Conservation (phyloP, 2,113 vertebrate genomes). For the Tenrec ecaudatus region DNA sequence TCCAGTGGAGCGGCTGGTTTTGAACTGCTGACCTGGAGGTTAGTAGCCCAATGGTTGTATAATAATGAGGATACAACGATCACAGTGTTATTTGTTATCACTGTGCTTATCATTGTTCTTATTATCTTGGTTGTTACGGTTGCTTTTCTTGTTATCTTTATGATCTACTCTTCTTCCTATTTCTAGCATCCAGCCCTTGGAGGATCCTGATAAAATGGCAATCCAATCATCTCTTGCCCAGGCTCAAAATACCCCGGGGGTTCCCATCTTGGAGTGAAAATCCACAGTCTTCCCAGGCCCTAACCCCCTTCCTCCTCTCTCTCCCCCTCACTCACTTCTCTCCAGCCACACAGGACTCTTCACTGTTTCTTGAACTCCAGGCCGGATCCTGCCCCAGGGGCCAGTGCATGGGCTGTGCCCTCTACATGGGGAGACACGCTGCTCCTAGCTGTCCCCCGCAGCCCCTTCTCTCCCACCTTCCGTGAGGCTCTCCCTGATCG, state of each 20-base stretch:
- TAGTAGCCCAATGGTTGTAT: background rate
- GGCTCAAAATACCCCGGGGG: background rate
- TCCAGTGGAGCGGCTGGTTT: background rate
- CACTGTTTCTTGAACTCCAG: background rate
- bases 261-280: background rate
- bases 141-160: no score
- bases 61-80: background rate
- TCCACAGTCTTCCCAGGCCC: rapidly evolving
- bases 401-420: background rate
- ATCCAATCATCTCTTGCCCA: background rate
- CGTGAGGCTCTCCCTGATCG: no score
- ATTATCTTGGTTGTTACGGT: no score
- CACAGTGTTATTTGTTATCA: background rate
- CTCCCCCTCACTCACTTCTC: rapidly evolving
- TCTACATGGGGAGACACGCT: background rate
- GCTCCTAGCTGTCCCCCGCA: no score
- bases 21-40: background rate
- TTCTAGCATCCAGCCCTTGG: background rate
- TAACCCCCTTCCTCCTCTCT: no score
- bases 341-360: background rate
- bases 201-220: background rate
- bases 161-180: background rate
- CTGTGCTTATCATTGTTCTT: no score
- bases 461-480: no score
- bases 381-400: background rate